Conservation (phyloP, 1,140 invertebrate genomes). For the Asobara japonica region DNA sequence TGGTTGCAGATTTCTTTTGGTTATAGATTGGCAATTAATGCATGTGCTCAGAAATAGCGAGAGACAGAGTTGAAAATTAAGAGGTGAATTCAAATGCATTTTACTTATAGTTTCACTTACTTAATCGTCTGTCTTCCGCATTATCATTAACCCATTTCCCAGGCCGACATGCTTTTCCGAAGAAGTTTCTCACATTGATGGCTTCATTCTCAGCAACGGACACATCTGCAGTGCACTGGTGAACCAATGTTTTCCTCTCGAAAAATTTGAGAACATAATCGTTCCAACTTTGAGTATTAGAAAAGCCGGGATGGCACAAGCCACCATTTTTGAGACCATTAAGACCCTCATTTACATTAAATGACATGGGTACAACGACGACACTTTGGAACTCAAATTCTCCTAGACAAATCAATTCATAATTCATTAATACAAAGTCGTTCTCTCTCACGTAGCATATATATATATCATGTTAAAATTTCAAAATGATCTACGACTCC, state of each 20-base stretch:
- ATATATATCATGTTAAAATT: too few relatives aligned
- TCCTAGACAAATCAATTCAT: constrained; percentile 47
- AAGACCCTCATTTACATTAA: constrained; percentile 53
- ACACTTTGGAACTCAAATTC: constrained; percentile 71
- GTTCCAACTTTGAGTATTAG: constrained; percentile 67
- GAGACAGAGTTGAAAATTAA: neutral
- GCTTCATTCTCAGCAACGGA: constrained; percentile 70
- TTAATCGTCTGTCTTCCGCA: constrained; percentile 67
- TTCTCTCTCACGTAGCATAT: too few relatives aligned
- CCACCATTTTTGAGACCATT: constrained; percentile 62
- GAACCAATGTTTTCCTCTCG: constrained; percentile 61
- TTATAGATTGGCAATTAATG: too few relatives aligned
- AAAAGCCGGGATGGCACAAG: constrained; percentile 74
- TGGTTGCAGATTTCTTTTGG: too few relatives aligned
- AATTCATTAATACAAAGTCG: neutral
- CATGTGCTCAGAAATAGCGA: too few relatives aligned
- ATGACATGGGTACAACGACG: constrained; percentile 63
- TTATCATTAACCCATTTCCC: constrained; percentile 71
- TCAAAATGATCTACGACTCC: too few relatives aligned
- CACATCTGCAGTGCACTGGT: constrained; percentile 43
- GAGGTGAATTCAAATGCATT: neutral
- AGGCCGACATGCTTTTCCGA: constrained; percentile 73
- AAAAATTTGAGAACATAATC: constrained; percentile 70
- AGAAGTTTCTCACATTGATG: constrained; percentile 67
- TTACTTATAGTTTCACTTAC: constrained; percentile 61